Evolutionary conservation across 2,797 vertebrate genomes (phyloP).

Genomic region (Cheirogaleus major): DNA sequence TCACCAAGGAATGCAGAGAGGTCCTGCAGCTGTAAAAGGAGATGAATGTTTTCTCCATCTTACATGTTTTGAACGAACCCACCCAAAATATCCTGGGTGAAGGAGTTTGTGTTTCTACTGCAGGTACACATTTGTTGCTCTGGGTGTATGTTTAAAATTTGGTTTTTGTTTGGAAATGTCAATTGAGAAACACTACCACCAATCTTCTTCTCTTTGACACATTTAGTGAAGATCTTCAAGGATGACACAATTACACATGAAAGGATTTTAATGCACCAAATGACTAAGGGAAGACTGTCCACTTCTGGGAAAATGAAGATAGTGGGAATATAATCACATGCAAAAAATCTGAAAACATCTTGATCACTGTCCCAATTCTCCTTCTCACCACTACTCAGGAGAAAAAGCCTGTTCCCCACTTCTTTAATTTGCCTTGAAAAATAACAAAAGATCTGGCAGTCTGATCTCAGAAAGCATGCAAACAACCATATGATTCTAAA

Average conservation of each 20-base stretch:
- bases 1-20: neutral
- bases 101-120: neutral
- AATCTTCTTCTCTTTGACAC: neutral
- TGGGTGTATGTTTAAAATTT: neutral
- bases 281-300: neutral
- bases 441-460: neutral
- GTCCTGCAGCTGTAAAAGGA: neutral
- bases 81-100: neutral
- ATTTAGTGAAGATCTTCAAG: neutral
- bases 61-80: neutral
- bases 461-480: neutral
- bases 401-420: neutral
- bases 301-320: neutral
- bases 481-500: slow-evolving; percentile 21
- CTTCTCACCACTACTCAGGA: neutral
- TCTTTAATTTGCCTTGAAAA: slow-evolving; percentile 40
- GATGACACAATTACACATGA: neutral
- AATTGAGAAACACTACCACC: neutral
- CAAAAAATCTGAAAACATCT: neutral
- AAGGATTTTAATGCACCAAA: neutral
- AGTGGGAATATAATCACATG: neutral
- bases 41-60: neutral
- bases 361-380: neutral
- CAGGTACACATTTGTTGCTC: neutral
- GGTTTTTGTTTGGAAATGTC: slow-evolving; percentile 24